Evolutionary conservation across 2,113 vertebrate species (phyloP).

Genomic region (Zeus faber): DNA sequence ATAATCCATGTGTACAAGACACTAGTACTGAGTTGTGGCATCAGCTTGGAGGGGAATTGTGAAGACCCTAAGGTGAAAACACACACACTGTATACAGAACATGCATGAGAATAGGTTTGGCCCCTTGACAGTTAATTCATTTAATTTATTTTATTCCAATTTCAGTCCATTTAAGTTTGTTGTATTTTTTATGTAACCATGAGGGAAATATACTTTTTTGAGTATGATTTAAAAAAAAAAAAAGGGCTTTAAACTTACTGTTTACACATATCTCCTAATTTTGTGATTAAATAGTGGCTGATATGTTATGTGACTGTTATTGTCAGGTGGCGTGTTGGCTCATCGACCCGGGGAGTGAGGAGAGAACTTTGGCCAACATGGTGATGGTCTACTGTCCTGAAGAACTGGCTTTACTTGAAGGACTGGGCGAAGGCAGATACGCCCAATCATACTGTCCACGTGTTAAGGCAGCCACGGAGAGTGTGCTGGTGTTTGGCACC

Average conservation of each 20-base stretch:
- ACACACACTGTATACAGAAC: neutral
- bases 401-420: conserved; percentile 84
- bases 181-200: too few relatives aligned
- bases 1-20: conserved; percentile 89
- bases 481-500: conserved; percentile 78
- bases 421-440: conserved; percentile 74
- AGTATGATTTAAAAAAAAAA: too few relatives aligned
- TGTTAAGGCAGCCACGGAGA: conserved; percentile 83
- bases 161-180: too few relatives aligned
- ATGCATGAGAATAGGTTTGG: too few relatives aligned
- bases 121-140: too few relatives aligned
- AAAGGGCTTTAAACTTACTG: too few relatives aligned
- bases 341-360: conserved; percentile 85
- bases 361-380: conserved; percentile 89
- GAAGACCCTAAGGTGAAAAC: conserved; percentile 91
- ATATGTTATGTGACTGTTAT: too few relatives aligned
- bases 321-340: conserved; percentile 94
- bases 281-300: too few relatives aligned
- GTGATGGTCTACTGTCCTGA: conserved; percentile 84
- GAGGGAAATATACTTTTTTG: too few relatives aligned
- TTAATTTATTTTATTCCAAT: too few relatives aligned
- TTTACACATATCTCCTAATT: too few relatives aligned
- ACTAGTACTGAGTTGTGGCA: conserved; percentile 83
- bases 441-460: conserved; percentile 75
- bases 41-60: conserved; percentile 83